Percentiles rank a stretch among this genome's conserved stretches.
Conservation (phyloP, 2,113 vertebrate species). For the Eira barbara region DNA sequence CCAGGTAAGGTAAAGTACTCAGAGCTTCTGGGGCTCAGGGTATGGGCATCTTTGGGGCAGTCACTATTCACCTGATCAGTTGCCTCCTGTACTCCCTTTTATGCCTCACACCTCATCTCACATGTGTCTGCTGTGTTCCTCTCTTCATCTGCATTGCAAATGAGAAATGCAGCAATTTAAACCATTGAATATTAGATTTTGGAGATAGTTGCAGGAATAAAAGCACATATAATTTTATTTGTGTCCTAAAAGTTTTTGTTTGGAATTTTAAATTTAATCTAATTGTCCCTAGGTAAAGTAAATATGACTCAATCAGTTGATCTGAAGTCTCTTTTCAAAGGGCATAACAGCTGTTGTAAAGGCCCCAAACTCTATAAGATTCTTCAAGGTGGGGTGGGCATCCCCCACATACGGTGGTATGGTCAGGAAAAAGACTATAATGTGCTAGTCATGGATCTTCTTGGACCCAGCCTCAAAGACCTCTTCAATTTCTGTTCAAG, state of each 20-base stretch:
- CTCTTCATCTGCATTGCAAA: background rate
- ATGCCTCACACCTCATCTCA: background rate
- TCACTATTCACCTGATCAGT: background rate
- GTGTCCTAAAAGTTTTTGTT: background rate
- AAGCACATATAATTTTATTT: background rate
- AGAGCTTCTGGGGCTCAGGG: background rate
- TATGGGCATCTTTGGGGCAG: background rate
- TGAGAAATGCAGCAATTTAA: background rate
- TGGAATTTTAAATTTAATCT: too few relatives aligned
- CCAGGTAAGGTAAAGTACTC: background rate
- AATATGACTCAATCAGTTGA: too few relatives aligned
- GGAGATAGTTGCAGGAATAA: background rate
- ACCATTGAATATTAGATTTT: background rate
- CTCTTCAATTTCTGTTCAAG: slow-evolving; percentile 99
- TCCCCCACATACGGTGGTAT: too few relatives aligned
- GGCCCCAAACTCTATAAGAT: too few relatives aligned
- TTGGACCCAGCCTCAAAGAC: slow-evolving; percentile 98
- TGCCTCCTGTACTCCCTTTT: background rate
- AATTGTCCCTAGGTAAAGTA: too few relatives aligned
- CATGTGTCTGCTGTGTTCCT: background rate
- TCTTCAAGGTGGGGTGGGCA: too few relatives aligned
- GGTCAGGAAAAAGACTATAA: slow-evolving; percentile 99
- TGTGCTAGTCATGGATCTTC: slow-evolving; percentile 99
- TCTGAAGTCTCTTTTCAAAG: too few relatives aligned
- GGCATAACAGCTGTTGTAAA: too few relatives aligned